Evolutionary conservation across 2,113 vertebrate species (phyloP).

Genomic region (Hydrochoerus hydrochaeris): DNA sequence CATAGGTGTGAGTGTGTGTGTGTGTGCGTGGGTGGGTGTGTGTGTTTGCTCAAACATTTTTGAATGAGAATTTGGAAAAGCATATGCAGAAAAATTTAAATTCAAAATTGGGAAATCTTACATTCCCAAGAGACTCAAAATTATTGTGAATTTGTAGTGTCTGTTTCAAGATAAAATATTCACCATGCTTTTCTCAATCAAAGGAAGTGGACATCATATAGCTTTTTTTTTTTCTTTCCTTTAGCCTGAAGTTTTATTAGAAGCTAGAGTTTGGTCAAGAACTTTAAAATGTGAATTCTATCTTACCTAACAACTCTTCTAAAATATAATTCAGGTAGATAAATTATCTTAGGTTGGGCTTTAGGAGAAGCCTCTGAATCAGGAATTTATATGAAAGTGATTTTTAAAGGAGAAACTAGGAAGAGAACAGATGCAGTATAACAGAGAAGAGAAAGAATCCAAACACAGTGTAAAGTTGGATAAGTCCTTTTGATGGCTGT

Average conservation of each 20-base stretch:
- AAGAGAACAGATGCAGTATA: background rate
- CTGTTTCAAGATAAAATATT: background rate
- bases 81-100: background rate
- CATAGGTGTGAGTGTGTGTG: background rate
- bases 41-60: background rate
- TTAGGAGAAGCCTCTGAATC: background rate
- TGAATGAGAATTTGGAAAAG: background rate
- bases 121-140: background rate
- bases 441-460: background rate
- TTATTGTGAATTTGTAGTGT: background rate
- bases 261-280: background rate
- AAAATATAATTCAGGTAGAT: background rate
- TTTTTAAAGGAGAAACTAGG: background rate
- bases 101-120: background rate
- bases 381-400: background rate
- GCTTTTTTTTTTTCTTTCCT: conserved; percentile 10
- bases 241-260: background rate
- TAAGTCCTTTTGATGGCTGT: background rate
- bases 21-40: background rate
- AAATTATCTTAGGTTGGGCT: background rate
- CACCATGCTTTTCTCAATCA: background rate
- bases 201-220: background rate
- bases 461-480: background rate
- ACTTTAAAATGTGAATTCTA: conserved; percentile 11
- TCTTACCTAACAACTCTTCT: background rate